Evolutionary conservation across 2,797 vertebrate species (phyloP).

Genomic region (Rhyacichthys aspro): DNA sequence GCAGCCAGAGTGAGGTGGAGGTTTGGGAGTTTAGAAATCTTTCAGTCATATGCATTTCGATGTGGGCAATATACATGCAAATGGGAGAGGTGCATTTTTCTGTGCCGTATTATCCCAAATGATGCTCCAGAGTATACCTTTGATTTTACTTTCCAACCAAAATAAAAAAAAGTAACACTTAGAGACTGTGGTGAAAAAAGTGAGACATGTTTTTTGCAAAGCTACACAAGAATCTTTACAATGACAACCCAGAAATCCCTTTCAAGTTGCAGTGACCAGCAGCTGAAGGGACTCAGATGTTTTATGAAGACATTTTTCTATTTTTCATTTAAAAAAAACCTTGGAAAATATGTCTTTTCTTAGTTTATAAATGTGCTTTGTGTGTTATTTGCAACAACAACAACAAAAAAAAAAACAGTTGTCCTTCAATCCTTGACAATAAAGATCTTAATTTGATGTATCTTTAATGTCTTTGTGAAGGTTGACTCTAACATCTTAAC

Average conservation of each 20-base stretch:
- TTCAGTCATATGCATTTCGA: slow-evolving; percentile 64
- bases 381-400: too few relatives aligned
- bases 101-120: slow-evolving; percentile 49
- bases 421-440: too few relatives aligned
- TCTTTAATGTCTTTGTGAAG: too few relatives aligned
- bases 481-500: too few relatives aligned
- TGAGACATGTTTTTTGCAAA: background rate
- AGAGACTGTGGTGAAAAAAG: background rate
- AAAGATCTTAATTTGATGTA: too few relatives aligned
- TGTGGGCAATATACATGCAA: slow-evolving; percentile 77
- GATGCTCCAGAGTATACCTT: slow-evolving; percentile 36
- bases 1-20: slow-evolving; percentile 27
- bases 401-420: too few relatives aligned
- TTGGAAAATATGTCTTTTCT: too few relatives aligned
- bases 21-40: slow-evolving; percentile 58
- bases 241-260: background rate
- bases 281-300: too few relatives aligned
- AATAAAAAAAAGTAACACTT: slow-evolving; percentile 3
- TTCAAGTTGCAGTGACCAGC: background rate
- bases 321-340: too few relatives aligned
- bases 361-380: too few relatives aligned
- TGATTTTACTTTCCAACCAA: slow-evolving; percentile 1
- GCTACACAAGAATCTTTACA: background rate
- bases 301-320: too few relatives aligned
- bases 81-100: slow-evolving; percentile 49